Evolutionary conservation across 2,113 vertebrate genomes (phyloP).

Genomic region (Chaetops frenatus): DNA sequence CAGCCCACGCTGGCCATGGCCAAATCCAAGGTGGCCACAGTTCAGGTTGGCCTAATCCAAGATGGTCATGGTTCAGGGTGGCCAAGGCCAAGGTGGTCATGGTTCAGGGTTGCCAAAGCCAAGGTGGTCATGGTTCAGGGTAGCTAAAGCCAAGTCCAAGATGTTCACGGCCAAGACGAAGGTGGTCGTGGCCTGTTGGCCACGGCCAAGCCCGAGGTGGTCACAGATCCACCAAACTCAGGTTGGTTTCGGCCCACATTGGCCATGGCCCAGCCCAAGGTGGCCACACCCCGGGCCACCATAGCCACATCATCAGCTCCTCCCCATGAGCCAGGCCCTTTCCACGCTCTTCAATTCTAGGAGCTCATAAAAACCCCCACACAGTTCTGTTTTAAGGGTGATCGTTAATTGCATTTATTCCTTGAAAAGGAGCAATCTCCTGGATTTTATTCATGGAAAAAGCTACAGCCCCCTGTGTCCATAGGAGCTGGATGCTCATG

Average conservation of each 20-base stretch:
- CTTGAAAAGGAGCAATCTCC: neutral
- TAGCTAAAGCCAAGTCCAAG: too few species aligned
- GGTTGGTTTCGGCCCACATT: rapidly evolving
- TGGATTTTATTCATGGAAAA: neutral
- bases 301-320: neutral
- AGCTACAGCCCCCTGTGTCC: neutral
- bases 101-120: neutral
- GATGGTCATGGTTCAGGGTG: neutral
- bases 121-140: too few species aligned
- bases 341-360: neutral
- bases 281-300: rapidly evolving
- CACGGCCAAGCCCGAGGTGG: neutral
- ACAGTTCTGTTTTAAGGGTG: neutral
- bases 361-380: neutral
- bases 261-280: neutral
- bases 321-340: neutral
- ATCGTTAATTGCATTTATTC: neutral
- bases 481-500: rapidly evolving
- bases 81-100: neutral
- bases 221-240: neutral
- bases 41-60: neutral
- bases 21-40: neutral
- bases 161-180: neutral
- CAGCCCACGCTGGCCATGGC: neutral
- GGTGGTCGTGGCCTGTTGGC: neutral